These are phyloP conservation scores for Ophioderma brevispina DNA, from an alignment of 35 echinoderm and acorn worm species.

Conservation along the genomic window DNA sequence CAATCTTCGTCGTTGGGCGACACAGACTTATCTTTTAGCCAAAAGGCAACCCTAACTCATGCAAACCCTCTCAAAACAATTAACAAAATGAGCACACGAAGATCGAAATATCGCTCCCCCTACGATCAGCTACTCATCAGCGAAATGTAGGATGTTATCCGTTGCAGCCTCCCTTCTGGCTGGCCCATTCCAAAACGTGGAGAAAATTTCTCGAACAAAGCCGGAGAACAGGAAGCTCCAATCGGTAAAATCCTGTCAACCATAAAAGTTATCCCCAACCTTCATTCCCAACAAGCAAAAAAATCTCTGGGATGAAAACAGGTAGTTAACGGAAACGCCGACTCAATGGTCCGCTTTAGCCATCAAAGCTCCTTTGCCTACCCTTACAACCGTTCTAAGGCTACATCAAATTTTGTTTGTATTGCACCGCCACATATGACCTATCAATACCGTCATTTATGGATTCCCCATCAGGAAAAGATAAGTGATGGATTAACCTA, in stretches of 20 bases:
- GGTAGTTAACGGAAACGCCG: slow-evolving; percentile 32
- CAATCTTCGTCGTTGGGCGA: neutral
- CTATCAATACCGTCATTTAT: slow-evolving; percentile 24
- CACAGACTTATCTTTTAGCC: slow-evolving; percentile 19
- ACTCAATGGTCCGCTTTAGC: slow-evolving; percentile 46
- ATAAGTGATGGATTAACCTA: slow-evolving; percentile 38
- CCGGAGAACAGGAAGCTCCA: slow-evolving; percentile 7
- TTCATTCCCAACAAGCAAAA: slow-evolving; percentile 25
- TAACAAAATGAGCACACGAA: neutral
- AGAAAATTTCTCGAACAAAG: neutral
- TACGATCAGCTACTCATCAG: slow-evolving; percentile 24
- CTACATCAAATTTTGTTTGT: slow-evolving; percentile 30
- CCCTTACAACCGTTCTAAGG: neutral
- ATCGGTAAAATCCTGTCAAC: slow-evolving; percentile 16
- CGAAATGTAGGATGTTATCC: slow-evolving; percentile 20
- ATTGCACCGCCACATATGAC: neutral
- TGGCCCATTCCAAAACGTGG: neutral
- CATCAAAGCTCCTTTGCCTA: too few species aligned
- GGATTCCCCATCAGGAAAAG: slow-evolving; percentile 8
- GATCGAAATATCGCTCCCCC: neutral
- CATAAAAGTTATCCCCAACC: neutral
- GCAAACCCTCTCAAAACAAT: neutral
- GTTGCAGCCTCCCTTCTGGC: neutral
- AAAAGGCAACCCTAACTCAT: neutral
- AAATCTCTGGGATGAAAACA: slow-evolving; percentile 22